Evolutionary conservation across 1,140 invertebrate species (phyloP).

Genomic region (Drosophila grimshawi): DNA sequence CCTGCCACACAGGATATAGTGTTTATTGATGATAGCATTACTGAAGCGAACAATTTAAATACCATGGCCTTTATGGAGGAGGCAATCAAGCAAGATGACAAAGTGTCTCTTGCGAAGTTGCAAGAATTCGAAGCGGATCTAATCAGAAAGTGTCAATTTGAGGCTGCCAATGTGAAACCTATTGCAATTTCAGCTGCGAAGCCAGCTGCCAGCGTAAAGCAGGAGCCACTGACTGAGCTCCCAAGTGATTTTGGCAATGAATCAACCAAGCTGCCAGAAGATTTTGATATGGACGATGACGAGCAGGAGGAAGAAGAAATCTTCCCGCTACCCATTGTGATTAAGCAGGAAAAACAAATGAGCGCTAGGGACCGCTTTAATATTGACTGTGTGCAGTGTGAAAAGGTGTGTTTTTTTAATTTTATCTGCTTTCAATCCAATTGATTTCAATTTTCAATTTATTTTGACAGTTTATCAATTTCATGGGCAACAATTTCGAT

Average conservation of each 20-base stretch:
- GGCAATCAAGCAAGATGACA: conserved; percentile 62
- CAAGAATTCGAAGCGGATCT: conserved; percentile 47
- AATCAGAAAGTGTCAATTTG: conserved; percentile 42
- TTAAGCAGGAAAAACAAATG: conserved; percentile 52
- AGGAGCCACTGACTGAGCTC: conserved; percentile 49
- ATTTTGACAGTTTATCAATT: conserved; percentile 63
- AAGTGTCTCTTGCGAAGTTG: conserved; percentile 43
- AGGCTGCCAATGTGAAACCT: conserved; percentile 18
- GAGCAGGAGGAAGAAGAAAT: conserved; percentile 41
- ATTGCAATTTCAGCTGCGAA: not conserved
- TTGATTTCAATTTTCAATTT: not conserved
- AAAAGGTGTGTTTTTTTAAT: conserved; percentile 55
- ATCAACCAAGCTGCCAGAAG: conserved; percentile 59
- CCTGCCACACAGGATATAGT: conserved; percentile 74
- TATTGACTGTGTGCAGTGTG: conserved; percentile 65
- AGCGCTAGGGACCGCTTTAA: conserved; percentile 57
- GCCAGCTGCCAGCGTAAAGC: conserved; percentile 25
- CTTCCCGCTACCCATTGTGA: conserved; percentile 51
- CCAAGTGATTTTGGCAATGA: conserved; percentile 54
- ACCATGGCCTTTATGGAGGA: conserved; percentile 70
- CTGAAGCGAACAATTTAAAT: conserved; percentile 43
- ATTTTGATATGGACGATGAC: conserved; percentile 56
- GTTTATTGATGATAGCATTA: conserved; percentile 67
- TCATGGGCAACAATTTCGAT: conserved; percentile 58
- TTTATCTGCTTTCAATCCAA: not conserved